Percentiles rank a stretch among this genome's conserved stretches.
Conservation (phyloP, 1,140 invertebrate genomes). For the Coboldia fuscipes region DNA sequence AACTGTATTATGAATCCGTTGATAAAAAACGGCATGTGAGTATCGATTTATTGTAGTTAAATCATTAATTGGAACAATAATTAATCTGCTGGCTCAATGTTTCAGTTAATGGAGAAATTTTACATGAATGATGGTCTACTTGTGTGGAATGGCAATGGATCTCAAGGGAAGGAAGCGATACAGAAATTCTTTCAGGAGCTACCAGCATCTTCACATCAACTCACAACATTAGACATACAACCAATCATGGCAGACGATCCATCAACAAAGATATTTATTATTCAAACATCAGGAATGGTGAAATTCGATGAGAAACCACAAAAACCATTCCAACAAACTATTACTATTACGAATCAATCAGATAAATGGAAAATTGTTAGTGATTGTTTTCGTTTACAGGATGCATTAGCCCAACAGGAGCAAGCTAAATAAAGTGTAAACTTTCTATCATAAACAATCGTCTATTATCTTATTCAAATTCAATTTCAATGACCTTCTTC, state of each 20-base stretch:
- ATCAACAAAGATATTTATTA: slow-evolving; percentile 41
- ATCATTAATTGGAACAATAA: too few species aligned
- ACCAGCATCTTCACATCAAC: slow-evolving; percentile 42
- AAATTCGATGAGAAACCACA: slow-evolving; percentile 31
- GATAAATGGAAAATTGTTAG: slow-evolving; percentile 80
- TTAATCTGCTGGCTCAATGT: too few species aligned
- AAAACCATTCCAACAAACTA: slow-evolving; percentile 57
- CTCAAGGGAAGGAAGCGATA: slow-evolving; percentile 47
- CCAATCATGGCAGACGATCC: slow-evolving; percentile 47
- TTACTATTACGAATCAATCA: slow-evolving; percentile 56
- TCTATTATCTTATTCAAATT: too few species aligned
- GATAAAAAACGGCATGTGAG: slow-evolving; percentile 62
- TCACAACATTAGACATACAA: slow-evolving; percentile 56
- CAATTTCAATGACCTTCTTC: too few species aligned
- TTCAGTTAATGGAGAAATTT: slow-evolving; percentile 45
- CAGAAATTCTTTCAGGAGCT: slow-evolving; percentile 56
- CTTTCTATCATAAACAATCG: too few species aligned
- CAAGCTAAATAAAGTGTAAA: too few species aligned
- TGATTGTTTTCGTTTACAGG: slow-evolving; percentile 59
- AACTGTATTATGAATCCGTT: slow-evolving; percentile 59
- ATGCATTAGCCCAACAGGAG: too few species aligned
- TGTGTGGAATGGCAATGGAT: slow-evolving; percentile 70
- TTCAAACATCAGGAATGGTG: slow-evolving; percentile 51
- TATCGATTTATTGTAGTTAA: slow-evolving; percentile 10
- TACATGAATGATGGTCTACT: slow-evolving; percentile 59